phyloP scores from a whole-genome alignment of 2,888 invertebrate genomes.

The Lithophane leautieri region DNA sequence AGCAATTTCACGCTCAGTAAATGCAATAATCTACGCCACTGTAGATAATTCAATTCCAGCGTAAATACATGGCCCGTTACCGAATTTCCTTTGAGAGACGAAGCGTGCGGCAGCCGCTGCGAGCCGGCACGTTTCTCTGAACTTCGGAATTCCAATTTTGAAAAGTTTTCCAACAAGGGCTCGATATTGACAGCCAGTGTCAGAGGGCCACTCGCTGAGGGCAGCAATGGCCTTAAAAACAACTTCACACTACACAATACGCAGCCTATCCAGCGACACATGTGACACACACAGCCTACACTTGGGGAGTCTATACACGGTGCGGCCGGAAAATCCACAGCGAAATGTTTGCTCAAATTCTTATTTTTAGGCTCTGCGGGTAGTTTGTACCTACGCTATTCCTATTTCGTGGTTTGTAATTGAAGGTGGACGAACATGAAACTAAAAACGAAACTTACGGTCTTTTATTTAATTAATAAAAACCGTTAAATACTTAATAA shows the following conservation, averaged over 20 bases:
- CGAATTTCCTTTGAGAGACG: conserved; percentile 90
- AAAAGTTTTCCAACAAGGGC: conserved; percentile 89
- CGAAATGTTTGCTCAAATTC: conserved; percentile 24
- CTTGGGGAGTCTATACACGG: conserved; percentile 8
- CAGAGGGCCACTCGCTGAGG: conserved; percentile 81
- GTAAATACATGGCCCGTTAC: conserved; percentile 87
- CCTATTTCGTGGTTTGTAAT: background rate
- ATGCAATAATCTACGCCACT: conserved; percentile 86
- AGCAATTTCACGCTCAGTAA: conserved; percentile 86
- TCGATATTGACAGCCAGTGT: conserved; percentile 88
- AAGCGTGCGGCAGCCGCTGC: conserved; percentile 83
- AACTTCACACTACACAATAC: conserved; percentile 69
- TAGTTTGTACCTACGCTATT: conserved; percentile 1
- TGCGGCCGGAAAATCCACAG: conserved; percentile 14
- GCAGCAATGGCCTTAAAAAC: conserved; percentile 73
- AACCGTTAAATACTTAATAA: background rate
- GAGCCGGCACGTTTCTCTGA: conserved; percentile 87
- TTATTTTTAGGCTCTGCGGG: conserved; percentile 10
- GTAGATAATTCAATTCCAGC: conserved; percentile 87
- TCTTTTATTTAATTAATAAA: too few relatives aligned
- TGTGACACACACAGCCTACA: conserved; percentile 38
- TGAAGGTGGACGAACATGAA: conserved; percentile 4
- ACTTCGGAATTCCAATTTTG: conserved; percentile 90
- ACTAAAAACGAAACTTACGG: too few relatives aligned
- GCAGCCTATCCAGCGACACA: conserved; percentile 46